These are phyloP conservation scores for Parotia lawesii DNA, from an alignment of 2,113 vertebrate genomes.

Conservation along the genomic window DNA sequence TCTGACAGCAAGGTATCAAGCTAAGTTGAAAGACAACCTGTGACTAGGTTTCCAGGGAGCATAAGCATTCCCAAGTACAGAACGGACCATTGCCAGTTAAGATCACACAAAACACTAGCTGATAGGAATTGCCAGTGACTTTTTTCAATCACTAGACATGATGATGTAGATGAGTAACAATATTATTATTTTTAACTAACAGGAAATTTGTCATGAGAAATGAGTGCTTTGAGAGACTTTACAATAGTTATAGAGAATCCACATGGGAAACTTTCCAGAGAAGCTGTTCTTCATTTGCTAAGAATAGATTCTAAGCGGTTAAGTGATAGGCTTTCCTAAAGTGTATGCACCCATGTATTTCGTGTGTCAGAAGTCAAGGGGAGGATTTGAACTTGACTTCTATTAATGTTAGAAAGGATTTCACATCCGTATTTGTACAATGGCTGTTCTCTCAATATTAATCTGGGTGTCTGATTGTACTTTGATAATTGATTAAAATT, in stretches of 20 bases:
- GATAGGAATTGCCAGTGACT: neutral
- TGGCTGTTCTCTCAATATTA: neutral
- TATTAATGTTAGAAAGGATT: neutral
- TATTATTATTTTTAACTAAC: neutral
- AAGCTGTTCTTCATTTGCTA: conserved; percentile 27
- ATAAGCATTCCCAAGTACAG: neutral
- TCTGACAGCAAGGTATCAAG: neutral
- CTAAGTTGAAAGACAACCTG: neutral
- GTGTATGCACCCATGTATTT: neutral
- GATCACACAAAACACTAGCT: neutral
- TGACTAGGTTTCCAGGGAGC: neutral
- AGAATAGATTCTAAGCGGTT: neutral
- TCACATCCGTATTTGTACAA: neutral
- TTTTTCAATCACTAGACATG: neutral
- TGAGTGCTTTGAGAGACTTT: neutral
- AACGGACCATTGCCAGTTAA: neutral
- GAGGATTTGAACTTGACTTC: neutral
- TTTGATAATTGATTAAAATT: neutral
- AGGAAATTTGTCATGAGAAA: neutral
- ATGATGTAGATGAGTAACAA: neutral
- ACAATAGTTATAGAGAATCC: neutral
- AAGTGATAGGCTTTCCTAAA: neutral
- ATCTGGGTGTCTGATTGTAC: neutral
- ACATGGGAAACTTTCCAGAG: neutral
- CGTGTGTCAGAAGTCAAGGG: neutral